phyloP scores from a whole-genome alignment of 2,113 vertebrate species.

The Oreotrochilus melanogaster region DNA sequence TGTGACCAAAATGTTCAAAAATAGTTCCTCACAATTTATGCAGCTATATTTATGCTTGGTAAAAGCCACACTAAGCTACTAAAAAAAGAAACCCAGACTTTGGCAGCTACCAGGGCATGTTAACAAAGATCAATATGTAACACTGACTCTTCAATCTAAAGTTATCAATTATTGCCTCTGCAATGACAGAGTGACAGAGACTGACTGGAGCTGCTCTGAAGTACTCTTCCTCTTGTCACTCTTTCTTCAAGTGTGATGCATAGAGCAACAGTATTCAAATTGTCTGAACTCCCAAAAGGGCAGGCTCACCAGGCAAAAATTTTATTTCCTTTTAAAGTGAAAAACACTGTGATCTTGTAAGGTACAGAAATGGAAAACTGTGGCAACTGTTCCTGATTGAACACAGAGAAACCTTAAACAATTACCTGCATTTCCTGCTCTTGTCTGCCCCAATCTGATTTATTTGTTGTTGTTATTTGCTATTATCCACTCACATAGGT shows the following conservation, averaged over 20 bases:
- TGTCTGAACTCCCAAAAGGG: neutral
- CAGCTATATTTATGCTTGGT: conserved; percentile 52
- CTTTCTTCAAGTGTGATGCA: neutral
- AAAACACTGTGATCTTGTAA: neutral
- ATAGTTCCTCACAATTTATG: conserved; percentile 45
- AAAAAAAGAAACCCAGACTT: conserved; percentile 29
- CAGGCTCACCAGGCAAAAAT: neutral
- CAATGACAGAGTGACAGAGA: neutral
- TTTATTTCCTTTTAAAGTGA: neutral
- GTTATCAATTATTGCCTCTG: neutral
- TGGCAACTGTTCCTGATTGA: neutral
- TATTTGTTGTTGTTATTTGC: neutral
- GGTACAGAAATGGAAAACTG: neutral
- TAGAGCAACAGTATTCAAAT: neutral
- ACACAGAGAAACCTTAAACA: neutral
- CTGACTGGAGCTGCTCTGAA: neutral
- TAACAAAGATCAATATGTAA: conserved; percentile 5
- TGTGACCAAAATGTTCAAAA: conserved; percentile 58
- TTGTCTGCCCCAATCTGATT: neutral
- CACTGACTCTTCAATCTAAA: neutral
- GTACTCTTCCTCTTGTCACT: neutral
- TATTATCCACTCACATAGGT: neutral
- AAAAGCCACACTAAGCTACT: conserved; percentile 38
- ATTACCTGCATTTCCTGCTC: neutral
- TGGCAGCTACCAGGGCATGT: neutral